Evolutionary conservation across 2,888 invertebrate species (phyloP).

Genomic region (Drosophila koepferae): DNA sequence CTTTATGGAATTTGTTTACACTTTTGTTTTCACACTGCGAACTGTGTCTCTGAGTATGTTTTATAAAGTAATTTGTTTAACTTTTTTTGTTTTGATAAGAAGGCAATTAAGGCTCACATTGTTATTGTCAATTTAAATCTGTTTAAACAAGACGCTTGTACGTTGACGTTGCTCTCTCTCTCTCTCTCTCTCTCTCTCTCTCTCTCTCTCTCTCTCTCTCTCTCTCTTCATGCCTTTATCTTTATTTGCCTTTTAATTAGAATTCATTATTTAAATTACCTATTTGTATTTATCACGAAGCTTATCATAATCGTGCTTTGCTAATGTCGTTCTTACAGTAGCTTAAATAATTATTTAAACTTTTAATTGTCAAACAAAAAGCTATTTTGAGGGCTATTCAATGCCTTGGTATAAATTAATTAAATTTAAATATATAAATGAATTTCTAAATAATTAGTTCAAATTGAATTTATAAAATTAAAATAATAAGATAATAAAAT

Average conservation of each 20-base stretch:
- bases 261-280: slow-evolving; percentile 50
- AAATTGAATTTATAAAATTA: no score
- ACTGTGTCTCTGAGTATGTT: neutral
- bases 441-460: no score
- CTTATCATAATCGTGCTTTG: slow-evolving; percentile 32
- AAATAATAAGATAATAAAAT: no score
- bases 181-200: neutral
- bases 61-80: neutral
- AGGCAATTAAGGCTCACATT: slow-evolving; percentile 29
- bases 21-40: slow-evolving; percentile 17
- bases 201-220: neutral
- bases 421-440: neutral
- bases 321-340: slow-evolving; percentile 1
- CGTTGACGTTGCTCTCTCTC: slow-evolving; percentile 23
- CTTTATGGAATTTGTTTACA: slow-evolving; percentile 5
- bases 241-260: slow-evolving; percentile 59
- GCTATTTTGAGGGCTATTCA: neutral
- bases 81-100: slow-evolving; percentile 28
- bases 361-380: neutral
- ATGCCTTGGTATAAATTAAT: neutral
- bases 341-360: neutral
- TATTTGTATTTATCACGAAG: slow-evolving; percentile 46
- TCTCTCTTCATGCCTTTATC: neutral
- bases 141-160: slow-evolving; percentile 33
- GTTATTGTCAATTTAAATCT: slow-evolving; percentile 35